Percentiles rank a stretch among this genome's conserved stretches.
Conservation (phyloP, 2,888 invertebrate genomes). For the Sesia bembeciformis region DNA sequence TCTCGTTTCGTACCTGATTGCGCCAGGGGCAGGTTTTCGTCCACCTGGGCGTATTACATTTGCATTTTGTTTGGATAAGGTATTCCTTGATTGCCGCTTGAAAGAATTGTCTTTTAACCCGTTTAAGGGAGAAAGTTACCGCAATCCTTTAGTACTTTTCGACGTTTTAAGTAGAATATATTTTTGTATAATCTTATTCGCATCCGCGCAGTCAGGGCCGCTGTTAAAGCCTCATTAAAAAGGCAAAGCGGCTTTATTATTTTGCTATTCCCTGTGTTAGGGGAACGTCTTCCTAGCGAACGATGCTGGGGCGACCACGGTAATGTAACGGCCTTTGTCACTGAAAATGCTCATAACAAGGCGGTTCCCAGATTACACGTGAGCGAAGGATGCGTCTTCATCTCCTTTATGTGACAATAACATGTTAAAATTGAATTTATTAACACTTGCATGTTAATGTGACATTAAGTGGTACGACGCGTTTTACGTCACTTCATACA, state of each 20-base stretch:
- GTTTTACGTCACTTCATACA: no score
- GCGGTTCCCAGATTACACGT: constrained; percentile 9
- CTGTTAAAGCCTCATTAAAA: constrained; percentile 38
- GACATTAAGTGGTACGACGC: no score
- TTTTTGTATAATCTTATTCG: constrained; percentile 22
- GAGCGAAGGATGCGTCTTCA: no score
- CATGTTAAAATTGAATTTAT: no score
- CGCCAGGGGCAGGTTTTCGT: constrained; percentile 26
- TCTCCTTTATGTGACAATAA: no score
- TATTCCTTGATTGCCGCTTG: no score
- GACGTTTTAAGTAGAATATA: background rate
- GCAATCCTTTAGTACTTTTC: background rate
- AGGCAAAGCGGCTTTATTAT: constrained; percentile 32
- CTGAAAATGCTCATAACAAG: constrained; percentile 30
- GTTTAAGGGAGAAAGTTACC: background rate
- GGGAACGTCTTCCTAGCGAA: constrained; percentile 17
- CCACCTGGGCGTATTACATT: background rate
- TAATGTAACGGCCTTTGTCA: constrained; percentile 25
- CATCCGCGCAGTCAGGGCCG: constrained; percentile 7
- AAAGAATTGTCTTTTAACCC: background rate
- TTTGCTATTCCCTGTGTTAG: constrained; percentile 29
- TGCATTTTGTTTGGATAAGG: no score
- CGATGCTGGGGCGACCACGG: constrained; percentile 16
- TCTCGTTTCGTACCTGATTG: constrained; percentile 46
- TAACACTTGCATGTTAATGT: no score